Base-by-base conservation (phyloP, 2,113 vertebrate genomes). In the Corydoras sp. region DNA sequence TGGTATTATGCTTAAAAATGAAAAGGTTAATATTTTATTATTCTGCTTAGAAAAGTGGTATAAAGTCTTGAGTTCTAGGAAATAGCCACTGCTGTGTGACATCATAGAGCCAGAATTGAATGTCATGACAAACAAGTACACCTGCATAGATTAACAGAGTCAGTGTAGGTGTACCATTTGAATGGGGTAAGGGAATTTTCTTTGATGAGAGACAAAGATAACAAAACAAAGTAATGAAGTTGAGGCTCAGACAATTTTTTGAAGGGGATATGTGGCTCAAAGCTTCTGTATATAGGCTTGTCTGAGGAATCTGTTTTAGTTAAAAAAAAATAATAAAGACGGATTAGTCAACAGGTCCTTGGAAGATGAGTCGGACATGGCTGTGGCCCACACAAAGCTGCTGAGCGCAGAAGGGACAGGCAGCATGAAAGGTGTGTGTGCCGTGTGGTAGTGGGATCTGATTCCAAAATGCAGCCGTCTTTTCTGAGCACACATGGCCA, bases 301-400 rank as follows among this genome's bases (percentile, higher is more conserved):
- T 53, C 10, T 53, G 51, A 53, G 13, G 51, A 53, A 53, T 14
- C 51, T 53, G 51, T 53, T 12, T 12, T 8, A 14, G 11, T 6
- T 53, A 10, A 10, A 66, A 32, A 15, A 18, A 14, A 71, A 15
- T 74, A 58, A 77, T 14, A 68, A 58, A 59, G 76, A 66, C 66
- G 71, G 75, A 81, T 76, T 68, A 79, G 89, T 99, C 97, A 30
- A 99, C 91, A 68, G 96, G 97, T 79, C 95, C 96, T 87, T 99
- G 96, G 89, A 99, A 99, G 88, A 99, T 99, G 81, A 99, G 97
- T 93, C 94, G 95, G 87, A 97, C 91, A 84, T 89, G 98, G 75
- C 93, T 93, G 78, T 95, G 94, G 87, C 97, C 35, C 35, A 43
- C 35, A 43, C 35, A 43, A 43, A 99, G 91, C 90, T 98, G 96